These are phyloP conservation scores for Oncorhynchus clarkii DNA, from an alignment of 2,113 vertebrate genomes.

Conservation along the genomic window DNA sequence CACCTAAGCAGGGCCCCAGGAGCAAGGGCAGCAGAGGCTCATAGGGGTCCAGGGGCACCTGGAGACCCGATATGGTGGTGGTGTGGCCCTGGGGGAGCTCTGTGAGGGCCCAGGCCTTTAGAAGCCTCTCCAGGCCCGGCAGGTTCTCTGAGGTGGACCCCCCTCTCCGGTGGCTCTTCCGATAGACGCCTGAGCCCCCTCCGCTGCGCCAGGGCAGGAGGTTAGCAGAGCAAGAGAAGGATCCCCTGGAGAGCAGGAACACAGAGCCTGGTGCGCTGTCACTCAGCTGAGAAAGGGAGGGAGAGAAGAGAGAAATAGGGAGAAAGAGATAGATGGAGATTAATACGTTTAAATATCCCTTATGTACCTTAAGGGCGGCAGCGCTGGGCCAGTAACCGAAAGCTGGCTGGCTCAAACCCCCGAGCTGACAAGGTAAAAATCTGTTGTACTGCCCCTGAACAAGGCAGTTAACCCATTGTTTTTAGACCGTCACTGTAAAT, in stretches of 20 bases:
- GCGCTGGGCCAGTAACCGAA: too few species aligned
- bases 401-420: too few species aligned
- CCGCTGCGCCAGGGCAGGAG: constrained; percentile 83
- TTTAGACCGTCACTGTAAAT: too few species aligned
- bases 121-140: constrained; percentile 74
- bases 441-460: too few species aligned
- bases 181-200: constrained; percentile 62
- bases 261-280: constrained; percentile 64
- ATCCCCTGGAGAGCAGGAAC: constrained; percentile 80
- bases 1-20: constrained; percentile 77
- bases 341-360: too few species aligned
- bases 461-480: too few species aligned
- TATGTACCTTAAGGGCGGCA: too few species aligned
- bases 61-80: constrained; percentile 22
- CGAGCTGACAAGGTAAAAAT: too few species aligned
- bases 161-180: constrained; percentile 72
- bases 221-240: constrained; percentile 75
- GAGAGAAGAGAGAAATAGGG: neutral
- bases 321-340: neutral
- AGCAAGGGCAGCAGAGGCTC: constrained; percentile 81
- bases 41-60: constrained; percentile 52
- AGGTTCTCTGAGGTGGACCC: constrained; percentile 75
- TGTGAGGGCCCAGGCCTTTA: constrained; percentile 46
- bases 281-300: constrained; percentile 14
- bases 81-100: constrained; percentile 42